A percentile compares a stretch with the other conserved stretches of the same genome.
These are phyloP conservation scores for Pyxicephalus adspersus DNA, from an alignment of 2,113 vertebrate species.

Conservation along the genomic window DNA sequence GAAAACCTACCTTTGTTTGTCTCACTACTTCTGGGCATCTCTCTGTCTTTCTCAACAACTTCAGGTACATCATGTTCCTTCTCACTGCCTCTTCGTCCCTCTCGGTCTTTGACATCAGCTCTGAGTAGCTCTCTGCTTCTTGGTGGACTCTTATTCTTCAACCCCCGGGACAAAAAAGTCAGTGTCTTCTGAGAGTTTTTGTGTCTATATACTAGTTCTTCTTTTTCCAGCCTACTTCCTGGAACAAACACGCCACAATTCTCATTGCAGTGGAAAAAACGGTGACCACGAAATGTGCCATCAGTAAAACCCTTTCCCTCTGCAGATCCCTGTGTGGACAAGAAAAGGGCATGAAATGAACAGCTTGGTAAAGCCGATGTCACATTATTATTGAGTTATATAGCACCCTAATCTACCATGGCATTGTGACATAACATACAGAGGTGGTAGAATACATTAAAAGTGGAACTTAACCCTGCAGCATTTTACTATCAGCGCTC, in stretches of 20 bases:
- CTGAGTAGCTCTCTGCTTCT: neutral
- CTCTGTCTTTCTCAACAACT: neutral
- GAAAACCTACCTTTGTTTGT: slow-evolving; percentile 17
- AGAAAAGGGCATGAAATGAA: neutral
- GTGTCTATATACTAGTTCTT: neutral
- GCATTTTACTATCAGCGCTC: too few species aligned
- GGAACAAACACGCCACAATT: slow-evolving; percentile 74
- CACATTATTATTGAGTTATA: neutral
- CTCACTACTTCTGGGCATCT: neutral
- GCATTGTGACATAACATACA: too few species aligned
- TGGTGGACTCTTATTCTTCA: slow-evolving; percentile 33
- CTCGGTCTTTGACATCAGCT: neutral
- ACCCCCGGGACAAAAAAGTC: slow-evolving; percentile 38
- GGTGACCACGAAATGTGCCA: slow-evolving; percentile 73
- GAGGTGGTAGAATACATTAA: too few species aligned
- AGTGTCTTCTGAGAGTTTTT: neutral
- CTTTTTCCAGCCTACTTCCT: slow-evolving; percentile 59
- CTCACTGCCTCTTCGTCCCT: neutral
- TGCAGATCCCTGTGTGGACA: slow-evolving; percentile 61
- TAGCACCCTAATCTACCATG: too few species aligned
- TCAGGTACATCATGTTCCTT: neutral
- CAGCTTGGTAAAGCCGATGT: neutral
- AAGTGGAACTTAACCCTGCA: too few species aligned
- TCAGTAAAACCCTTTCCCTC: slow-evolving; percentile 68
- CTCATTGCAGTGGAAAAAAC: slow-evolving; percentile 74